phyloP scores from a whole-genome alignment of 2,797 vertebrate genomes.

The Buceros bicornis region DNA sequence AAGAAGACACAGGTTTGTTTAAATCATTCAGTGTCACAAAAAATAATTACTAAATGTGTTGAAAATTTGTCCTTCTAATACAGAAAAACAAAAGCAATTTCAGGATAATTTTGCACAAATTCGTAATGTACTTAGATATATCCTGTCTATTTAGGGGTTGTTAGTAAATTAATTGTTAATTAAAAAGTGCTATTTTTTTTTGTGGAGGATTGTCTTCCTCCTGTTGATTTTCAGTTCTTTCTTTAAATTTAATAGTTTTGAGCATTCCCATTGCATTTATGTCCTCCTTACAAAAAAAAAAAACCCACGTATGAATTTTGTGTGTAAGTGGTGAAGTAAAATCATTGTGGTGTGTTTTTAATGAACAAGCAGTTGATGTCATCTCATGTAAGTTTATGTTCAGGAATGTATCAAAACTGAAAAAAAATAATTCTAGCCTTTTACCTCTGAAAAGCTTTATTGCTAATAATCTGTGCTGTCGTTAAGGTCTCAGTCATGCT shows the following conservation, averaged over 20 bases:
- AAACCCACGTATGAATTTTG: background rate
- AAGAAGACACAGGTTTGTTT: slow-evolving; percentile 86
- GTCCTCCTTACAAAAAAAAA: background rate
- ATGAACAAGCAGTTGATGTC: background rate
- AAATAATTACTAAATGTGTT: background rate
- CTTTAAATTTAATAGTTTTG: background rate
- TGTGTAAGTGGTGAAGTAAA: background rate
- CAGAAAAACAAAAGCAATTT: background rate
- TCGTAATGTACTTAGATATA: background rate
- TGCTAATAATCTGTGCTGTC: background rate
- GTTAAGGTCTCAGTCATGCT: background rate
- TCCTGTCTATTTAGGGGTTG: background rate
- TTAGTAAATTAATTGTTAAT: background rate
- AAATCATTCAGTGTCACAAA: background rate
- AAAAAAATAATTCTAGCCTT: background rate
- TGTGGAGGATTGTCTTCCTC: background rate
- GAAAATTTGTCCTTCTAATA: background rate
- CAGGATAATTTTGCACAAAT: background rate
- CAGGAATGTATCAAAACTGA: background rate
- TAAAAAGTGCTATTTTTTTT: background rate
- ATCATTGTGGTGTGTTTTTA: background rate
- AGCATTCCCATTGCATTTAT: background rate
- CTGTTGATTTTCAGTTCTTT: background rate
- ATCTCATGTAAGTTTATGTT: background rate
- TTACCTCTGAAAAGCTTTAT: background rate